A percentile compares a stretch with the other conserved stretches of the same genome.
phyloP scores from a whole-genome alignment of 53 echinoderm and acorn worm genomes.

The Henricia sp. region DNA sequence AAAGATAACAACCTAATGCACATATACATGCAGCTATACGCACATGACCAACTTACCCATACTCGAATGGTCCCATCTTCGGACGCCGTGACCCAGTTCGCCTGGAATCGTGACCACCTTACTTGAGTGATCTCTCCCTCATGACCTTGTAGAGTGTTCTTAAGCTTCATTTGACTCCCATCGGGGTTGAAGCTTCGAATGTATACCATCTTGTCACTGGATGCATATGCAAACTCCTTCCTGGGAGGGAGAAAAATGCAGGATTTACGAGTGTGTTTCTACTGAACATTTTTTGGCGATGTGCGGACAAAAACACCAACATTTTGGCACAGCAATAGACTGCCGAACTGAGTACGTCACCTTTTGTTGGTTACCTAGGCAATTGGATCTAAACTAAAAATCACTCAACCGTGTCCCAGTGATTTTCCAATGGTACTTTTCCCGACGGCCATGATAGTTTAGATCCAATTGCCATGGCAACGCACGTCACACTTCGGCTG shows the following conservation, averaged over 20 bases:
- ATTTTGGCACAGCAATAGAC: too few species aligned
- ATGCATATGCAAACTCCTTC: constrained; percentile 97
- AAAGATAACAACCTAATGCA: too few species aligned
- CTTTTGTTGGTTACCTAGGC: too few species aligned
- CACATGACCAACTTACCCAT: constrained; percentile 67
- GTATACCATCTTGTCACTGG: constrained; percentile 99
- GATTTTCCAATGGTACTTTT: too few species aligned
- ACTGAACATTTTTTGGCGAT: neutral
- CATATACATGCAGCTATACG: too few species aligned
- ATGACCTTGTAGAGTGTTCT: constrained; percentile 93
- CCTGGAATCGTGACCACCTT: constrained; percentile 71
- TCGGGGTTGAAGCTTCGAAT: constrained; percentile 83
- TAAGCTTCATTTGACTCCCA: constrained; percentile 86
- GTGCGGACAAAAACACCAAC: too few species aligned
- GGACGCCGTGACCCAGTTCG: constrained; percentile 86
- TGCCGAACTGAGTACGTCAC: too few species aligned
- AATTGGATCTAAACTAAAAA: too few species aligned
- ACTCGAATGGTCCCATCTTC: constrained; percentile 95
- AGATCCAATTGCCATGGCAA: too few species aligned
- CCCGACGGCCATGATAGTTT: too few species aligned
- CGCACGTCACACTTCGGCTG: too few species aligned
- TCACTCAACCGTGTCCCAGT: too few species aligned
- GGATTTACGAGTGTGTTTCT: neutral
- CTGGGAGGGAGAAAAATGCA: constrained; percentile 31
- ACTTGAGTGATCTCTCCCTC: constrained; percentile 99